Base-by-base conservation (phyloP, 2,113 vertebrate species). In the Tamias sibiricus region DNA sequence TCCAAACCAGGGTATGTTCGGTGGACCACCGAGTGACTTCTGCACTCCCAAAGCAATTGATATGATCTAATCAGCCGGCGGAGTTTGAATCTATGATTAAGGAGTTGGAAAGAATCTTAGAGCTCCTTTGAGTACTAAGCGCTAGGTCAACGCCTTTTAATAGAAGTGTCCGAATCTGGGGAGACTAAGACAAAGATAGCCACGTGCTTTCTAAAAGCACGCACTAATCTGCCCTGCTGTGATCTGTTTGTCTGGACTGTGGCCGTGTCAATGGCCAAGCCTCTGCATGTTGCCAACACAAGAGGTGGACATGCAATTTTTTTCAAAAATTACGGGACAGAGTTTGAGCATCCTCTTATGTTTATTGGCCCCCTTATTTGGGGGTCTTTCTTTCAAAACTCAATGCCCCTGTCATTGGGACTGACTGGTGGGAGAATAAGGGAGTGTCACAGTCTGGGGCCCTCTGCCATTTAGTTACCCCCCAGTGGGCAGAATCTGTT, bases 11-110 rank as follows among this genome's bases (percentile, higher is more conserved):
- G 37, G 37, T 13, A 22, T 30, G 62, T 32, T 81, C 68, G 81
- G 54, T 69, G 28, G 72, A 47, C 37, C 76, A 71, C 49, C 37
- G 22, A 52, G 52, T 66, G 35, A 88, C 49, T 26, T 62, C 7
- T n/a, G 40, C 37, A 68, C 17, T 77, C 47, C 52, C 62, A 92
- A 88, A 83, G 47, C n/a, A 89, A 92, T 37, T 94, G 30, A 94
- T 87, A 54, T 83, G 47, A 87, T n/a, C 49, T 12, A 83, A 77
- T 47, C 49, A 80, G 79, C n/a, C 75, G 62, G 64, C 49, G 76
- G 59, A 83, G 66, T 68, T 80, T 75, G 44, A 83, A 37, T 85
- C 44, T 52, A n/a, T 49, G 66, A 66, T 35, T 64, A 72, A 86
- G 10, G 47, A 90, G 17, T 59, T 44, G 35, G 68, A 74, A 83